Conservation (phyloP, 1,140 invertebrate species). For the Wiebesia pumilae region DNA sequence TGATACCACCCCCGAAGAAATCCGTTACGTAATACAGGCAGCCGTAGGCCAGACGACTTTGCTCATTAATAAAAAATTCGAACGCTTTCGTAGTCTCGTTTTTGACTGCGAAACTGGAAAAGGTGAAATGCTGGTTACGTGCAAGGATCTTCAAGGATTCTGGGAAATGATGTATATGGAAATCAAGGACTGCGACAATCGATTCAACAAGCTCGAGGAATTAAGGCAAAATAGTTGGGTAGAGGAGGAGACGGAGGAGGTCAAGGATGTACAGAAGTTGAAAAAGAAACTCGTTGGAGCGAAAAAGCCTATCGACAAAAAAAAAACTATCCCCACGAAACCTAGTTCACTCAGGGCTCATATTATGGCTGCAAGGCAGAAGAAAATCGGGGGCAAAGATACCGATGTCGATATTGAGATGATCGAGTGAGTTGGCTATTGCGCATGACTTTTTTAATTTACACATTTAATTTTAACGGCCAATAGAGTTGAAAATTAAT, state of each 20-base stretch:
- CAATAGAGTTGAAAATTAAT: too few relatives aligned
- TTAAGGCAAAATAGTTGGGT: conserved; percentile 76
- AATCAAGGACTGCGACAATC: conserved; percentile 76
- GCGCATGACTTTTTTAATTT: not conserved
- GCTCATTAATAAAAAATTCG: conserved; percentile 81
- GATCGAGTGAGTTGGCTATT: conserved; percentile 3
- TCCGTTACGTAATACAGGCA: conserved; percentile 78
- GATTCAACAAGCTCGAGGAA: conserved; percentile 75
- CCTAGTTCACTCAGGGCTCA: conserved; percentile 60
- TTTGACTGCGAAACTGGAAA: conserved; percentile 78
- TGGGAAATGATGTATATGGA: conserved; percentile 86
- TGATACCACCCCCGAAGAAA: conserved; percentile 70
- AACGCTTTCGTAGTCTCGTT: conserved; percentile 80
- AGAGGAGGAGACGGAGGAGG: conserved; percentile 66
- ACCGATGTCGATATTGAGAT: conserved; percentile 46
- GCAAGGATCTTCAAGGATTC: conserved; percentile 83
- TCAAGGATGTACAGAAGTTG: conserved; percentile 63
- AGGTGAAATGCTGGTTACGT: conserved; percentile 78
- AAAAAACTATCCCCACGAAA: conserved; percentile 40
- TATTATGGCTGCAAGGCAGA: conserved; percentile 64
- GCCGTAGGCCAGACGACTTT: conserved; percentile 82
- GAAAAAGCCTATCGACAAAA: conserved; percentile 49
- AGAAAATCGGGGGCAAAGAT: conserved; percentile 52
- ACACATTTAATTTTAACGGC: too few relatives aligned
- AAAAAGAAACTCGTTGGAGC: conserved; percentile 50